These are phyloP conservation scores for Sardinella longiceps DNA, from an alignment of 2,797 vertebrate genomes.

Conservation along the genomic window DNA sequence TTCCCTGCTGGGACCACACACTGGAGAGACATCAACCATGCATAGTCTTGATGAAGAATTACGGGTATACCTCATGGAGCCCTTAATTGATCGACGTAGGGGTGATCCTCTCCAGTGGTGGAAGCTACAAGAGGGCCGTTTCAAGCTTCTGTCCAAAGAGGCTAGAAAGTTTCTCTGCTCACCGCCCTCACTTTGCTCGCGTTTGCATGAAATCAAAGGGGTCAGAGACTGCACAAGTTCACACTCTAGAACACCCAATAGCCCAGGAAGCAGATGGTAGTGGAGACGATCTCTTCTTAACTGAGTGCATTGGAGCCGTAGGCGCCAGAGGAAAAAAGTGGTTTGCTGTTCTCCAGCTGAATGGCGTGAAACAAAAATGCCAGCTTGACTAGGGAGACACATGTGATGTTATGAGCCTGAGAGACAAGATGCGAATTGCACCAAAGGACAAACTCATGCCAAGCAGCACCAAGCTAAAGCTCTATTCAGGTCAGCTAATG, in stretches of 20 bases:
- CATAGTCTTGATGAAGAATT: no score
- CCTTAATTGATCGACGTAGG: no score
- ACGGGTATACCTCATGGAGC: no score
- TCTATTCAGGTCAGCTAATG: conserved; percentile 36
- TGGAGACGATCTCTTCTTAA: conserved; percentile 12
- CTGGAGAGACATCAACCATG: no score
- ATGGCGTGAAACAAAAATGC: conserved; percentile 29
- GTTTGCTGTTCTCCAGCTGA: conserved; percentile 35
- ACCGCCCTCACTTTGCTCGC: no score
- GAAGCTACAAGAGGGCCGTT: no score
- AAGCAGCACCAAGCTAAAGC: conserved; percentile 41
- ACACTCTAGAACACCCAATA: not conserved
- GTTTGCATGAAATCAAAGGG: no score
- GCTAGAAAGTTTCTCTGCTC: no score
- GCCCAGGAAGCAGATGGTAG: not conserved
- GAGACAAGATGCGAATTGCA: conserved; percentile 38
- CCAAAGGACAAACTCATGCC: conserved; percentile 25
- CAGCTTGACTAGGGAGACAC: conserved; percentile 38
- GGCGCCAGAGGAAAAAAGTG: conserved; percentile 25
- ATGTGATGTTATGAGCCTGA: conserved; percentile 25
- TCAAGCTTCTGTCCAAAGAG: no score
- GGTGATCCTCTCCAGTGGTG: no score
- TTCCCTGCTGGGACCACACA: no score
- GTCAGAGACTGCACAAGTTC: not conserved
- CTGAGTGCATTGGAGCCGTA: conserved; percentile 29